phyloP scores from a whole-genome alignment of 2,888 invertebrate species.

The Melipona bicolor region DNA sequence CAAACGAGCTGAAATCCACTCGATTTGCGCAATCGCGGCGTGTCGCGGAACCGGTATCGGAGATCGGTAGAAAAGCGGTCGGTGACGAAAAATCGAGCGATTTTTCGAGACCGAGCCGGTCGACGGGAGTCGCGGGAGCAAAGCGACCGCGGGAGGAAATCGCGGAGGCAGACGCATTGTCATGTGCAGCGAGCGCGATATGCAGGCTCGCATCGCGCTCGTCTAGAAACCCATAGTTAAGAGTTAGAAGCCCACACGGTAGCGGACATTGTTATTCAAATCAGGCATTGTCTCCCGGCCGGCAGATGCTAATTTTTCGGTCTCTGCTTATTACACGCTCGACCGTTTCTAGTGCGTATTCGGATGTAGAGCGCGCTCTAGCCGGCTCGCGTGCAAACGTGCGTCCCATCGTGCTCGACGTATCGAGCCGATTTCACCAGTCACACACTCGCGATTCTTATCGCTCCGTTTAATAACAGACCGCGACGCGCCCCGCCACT shows the following conservation, averaged over 20 bases:
- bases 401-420: slow-evolving; percentile 5
- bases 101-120: background rate
- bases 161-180: slow-evolving; percentile 69
- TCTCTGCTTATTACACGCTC: slow-evolving; percentile 80
- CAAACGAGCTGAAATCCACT: background rate
- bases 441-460: background rate
- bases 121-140: slow-evolving; percentile 26
- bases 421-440: background rate
- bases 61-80: slow-evolving; percentile 8
- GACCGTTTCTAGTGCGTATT: slow-evolving; percentile 81
- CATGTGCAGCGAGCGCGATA: slow-evolving; percentile 57
- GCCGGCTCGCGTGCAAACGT: background rate
- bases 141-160: slow-evolving; percentile 62
- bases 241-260: slow-evolving; percentile 83
- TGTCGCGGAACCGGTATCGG: slow-evolving; percentile 20
- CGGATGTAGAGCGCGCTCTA: slow-evolving; percentile 78
- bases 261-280: slow-evolving; percentile 84
- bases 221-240: slow-evolving; percentile 74
- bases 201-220: slow-evolving; percentile 66
- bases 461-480: slow-evolving; percentile 38
- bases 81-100: background rate
- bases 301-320: slow-evolving; percentile 82
- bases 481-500: slow-evolving; percentile 10
- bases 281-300: slow-evolving; percentile 81
- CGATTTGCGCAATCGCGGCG: slow-evolving; percentile 5